Evolutionary conservation across 2,113 vertebrate species (phyloP).

Genomic region (Macrotus californicus): DNA sequence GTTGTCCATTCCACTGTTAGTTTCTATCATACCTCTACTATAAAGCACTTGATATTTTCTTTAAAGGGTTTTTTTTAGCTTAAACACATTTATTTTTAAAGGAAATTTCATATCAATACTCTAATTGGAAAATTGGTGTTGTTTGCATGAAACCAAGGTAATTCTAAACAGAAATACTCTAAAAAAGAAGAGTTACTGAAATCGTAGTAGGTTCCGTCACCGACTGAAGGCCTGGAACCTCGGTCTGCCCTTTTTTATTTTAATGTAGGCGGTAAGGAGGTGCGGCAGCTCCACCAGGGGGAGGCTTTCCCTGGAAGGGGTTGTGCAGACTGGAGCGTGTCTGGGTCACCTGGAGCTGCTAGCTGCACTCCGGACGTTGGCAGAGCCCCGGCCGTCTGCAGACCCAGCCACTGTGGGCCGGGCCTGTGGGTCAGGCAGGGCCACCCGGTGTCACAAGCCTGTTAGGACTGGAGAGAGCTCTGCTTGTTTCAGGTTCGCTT

Average conservation of each 20-base stretch:
- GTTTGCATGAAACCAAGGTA: not conserved
- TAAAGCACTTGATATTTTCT: not conserved
- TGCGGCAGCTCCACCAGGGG: not conserved
- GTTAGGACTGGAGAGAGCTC: not conserved
- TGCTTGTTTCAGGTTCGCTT: not conserved
- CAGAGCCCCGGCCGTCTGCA: not conserved
- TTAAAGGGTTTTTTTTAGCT: not conserved
- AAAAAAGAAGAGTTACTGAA: not conserved
- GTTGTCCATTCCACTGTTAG: not conserved
- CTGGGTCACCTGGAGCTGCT: not conserved
- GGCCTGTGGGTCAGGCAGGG: not conserved
- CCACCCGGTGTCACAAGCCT: not conserved
- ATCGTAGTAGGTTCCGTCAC: not conserved
- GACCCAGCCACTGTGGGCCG: not conserved
- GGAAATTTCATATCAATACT: not conserved
- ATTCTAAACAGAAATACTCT: slow-evolving; percentile 1
- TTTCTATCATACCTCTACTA: not conserved
- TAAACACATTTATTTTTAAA: not conserved
- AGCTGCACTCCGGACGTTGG: not conserved
- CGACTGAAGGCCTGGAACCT: not conserved
- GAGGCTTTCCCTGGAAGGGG: not conserved
- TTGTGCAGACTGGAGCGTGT: not conserved
- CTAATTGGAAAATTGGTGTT: not conserved
- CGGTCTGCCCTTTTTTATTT: not conserved
- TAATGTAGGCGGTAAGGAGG: not conserved